Conservation (phyloP, 2,797 vertebrate genomes). For the Steatocranus sp. region DNA sequence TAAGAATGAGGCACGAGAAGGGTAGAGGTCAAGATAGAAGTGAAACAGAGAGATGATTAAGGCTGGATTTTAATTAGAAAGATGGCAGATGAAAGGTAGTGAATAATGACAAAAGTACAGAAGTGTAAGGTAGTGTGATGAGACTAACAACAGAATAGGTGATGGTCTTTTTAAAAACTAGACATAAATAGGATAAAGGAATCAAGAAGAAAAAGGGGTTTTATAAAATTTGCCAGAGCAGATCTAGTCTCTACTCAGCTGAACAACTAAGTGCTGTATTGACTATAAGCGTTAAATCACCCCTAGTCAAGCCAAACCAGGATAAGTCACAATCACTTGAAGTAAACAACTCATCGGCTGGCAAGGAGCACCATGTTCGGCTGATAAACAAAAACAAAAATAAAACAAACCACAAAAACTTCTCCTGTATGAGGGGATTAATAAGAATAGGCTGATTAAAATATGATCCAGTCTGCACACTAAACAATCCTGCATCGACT, state of each 20-base stretch:
- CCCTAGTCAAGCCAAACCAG: slow-evolving; percentile 12
- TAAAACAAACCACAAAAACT: background rate
- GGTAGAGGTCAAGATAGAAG: slow-evolving; percentile 22
- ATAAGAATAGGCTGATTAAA: slow-evolving; percentile 9
- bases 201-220: slow-evolving; percentile 13
- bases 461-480: background rate
- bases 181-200: slow-evolving; percentile 41
- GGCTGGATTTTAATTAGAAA: slow-evolving; percentile 61
- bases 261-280: slow-evolving; percentile 16
- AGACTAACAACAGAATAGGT: slow-evolving; percentile 49
- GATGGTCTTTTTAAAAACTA: slow-evolving; percentile 55
- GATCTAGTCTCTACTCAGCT: slow-evolving; percentile 34
- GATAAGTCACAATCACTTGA: slow-evolving; percentile 41
- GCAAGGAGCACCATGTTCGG: slow-evolving; percentile 11
- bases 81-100: slow-evolving; percentile 55
- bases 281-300: slow-evolving; percentile 37
- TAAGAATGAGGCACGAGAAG: slow-evolving; percentile 26
- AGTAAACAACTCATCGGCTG: slow-evolving; percentile 32
- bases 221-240: slow-evolving; percentile 40
- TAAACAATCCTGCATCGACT: background rate
- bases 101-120: slow-evolving; percentile 58
- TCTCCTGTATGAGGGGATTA: background rate
- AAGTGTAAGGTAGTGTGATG: slow-evolving; percentile 36
- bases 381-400: background rate
- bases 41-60: slow-evolving; percentile 50